phyloP scores from a whole-genome alignment of 2,888 invertebrate species.

The Eupithecia pulchellata region DNA sequence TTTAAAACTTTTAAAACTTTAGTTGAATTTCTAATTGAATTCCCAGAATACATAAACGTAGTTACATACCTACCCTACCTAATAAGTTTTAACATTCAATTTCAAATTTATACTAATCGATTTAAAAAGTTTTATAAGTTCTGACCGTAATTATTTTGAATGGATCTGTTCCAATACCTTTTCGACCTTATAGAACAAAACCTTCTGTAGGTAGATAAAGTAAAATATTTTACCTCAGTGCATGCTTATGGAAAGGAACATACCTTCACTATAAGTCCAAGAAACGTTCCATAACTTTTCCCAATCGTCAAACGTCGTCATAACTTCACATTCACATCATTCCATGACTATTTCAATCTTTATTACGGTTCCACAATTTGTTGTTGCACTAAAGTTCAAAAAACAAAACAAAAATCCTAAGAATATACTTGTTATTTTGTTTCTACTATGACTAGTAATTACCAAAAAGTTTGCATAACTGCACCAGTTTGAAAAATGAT shows the following conservation, averaged over 20 bases:
- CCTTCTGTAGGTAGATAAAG: neutral
- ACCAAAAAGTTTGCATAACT: neutral
- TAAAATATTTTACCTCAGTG: neutral
- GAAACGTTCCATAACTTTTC: slow-evolving; percentile 46
- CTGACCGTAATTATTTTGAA: neutral
- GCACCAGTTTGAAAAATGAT: neutral
- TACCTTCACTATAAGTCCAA: slow-evolving; percentile 44
- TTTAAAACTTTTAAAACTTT: too few species aligned
- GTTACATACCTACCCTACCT: too few species aligned
- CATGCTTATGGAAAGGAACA: slow-evolving; percentile 3
- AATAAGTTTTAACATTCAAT: too few species aligned
- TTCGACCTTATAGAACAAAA: neutral
- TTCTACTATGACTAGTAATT: neutral
- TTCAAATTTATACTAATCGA: too few species aligned
- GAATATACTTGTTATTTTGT: neutral
- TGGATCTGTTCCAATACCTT: neutral
- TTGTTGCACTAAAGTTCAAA: neutral
- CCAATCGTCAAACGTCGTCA: slow-evolving; percentile 42
- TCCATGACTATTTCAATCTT: slow-evolving; percentile 21
- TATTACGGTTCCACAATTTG: slow-evolving; percentile 3
- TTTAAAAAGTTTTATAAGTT: neutral
- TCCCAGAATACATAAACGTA: too few species aligned
- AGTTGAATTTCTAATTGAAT: too few species aligned
- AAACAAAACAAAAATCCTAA: neutral
- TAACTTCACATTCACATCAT: slow-evolving; percentile 28